These are phyloP conservation scores for Leucophora obtusa DNA, from an alignment of 2,888 invertebrate species.

Conservation along the genomic window DNA sequence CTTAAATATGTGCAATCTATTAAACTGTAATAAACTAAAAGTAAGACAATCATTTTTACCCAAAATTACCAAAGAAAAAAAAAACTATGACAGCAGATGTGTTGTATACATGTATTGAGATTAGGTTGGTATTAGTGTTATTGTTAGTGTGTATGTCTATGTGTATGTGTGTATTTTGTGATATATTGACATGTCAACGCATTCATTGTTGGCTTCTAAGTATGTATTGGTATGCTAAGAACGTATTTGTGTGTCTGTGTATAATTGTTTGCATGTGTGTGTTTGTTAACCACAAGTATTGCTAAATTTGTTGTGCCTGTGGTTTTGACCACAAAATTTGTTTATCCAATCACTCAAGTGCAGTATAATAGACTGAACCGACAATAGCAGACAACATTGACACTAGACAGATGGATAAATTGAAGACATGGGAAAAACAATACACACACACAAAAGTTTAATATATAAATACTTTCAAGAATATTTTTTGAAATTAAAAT, in stretches of 20 bases:
- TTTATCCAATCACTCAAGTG: conserved; percentile 64
- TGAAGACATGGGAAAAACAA: conserved; percentile 16
- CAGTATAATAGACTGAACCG: conserved; percentile 62
- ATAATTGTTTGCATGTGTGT: neutral
- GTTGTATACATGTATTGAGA: neutral
- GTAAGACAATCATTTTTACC: conserved; percentile 8
- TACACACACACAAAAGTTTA: neutral
- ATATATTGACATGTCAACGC: conserved; percentile 64
- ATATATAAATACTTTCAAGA: neutral
- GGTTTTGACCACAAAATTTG: conserved; percentile 64
- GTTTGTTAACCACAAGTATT: conserved; percentile 54
- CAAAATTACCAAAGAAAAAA: neutral
- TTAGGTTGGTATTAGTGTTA: conserved; percentile 4
- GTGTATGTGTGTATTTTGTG: conserved; percentile 31
- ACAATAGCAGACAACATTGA: conserved; percentile 60
- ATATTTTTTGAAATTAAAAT: too few species aligned
- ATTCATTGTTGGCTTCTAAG: conserved; percentile 36
- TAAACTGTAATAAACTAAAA: conserved; percentile 44
- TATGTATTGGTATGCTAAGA: conserved; percentile 6
- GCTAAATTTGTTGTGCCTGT: conserved; percentile 64
- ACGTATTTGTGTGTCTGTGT: conserved; percentile 5
- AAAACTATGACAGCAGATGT: neutral
- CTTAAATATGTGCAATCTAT: conserved; percentile 53
- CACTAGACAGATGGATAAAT: conserved; percentile 54
- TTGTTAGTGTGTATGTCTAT: neutral